Percentiles rank a stretch among this genome's conserved stretches.
Conservation (phyloP, 2,797 vertebrate genomes). For the Pyrrhura leucotis region DNA sequence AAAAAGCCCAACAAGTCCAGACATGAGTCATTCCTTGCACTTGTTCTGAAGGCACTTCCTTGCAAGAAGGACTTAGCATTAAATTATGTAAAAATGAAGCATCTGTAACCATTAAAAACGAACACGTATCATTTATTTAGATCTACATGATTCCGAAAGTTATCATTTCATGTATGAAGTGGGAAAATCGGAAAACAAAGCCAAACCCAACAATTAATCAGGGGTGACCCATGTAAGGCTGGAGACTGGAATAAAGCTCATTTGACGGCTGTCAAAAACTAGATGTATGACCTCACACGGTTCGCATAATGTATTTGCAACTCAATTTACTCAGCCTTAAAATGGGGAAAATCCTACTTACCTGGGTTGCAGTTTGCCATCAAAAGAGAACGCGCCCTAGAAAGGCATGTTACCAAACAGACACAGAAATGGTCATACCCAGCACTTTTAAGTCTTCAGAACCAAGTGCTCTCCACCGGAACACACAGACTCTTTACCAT, state of each 20-base stretch:
- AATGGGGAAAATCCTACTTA: conserved; percentile 43
- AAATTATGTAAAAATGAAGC: background rate
- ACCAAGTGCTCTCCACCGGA: background rate
- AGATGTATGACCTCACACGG: background rate
- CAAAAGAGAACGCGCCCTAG: background rate
- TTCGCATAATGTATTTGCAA: background rate
- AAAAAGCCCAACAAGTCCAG: background rate
- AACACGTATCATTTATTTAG: background rate
- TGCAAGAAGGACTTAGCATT: background rate
- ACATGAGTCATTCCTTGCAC: background rate
- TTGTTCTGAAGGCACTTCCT: background rate
- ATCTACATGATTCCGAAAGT: background rate
- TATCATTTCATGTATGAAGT: background rate
- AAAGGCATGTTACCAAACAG: background rate
- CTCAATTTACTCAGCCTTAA: background rate
- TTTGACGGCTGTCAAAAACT: background rate
- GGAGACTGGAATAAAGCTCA: background rate
- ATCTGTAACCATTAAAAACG: background rate
- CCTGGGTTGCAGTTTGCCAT: conserved; percentile 31
- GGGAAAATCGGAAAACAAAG: background rate
- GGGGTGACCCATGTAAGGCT: background rate
- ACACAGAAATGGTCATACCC: background rate
- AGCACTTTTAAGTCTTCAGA: conserved; percentile 6
- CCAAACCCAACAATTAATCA: background rate
- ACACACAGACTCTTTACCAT: background rate